These are phyloP conservation scores for Ectemnius continuus DNA, from an alignment of 2,888 invertebrate species.

Conservation along the genomic window DNA sequence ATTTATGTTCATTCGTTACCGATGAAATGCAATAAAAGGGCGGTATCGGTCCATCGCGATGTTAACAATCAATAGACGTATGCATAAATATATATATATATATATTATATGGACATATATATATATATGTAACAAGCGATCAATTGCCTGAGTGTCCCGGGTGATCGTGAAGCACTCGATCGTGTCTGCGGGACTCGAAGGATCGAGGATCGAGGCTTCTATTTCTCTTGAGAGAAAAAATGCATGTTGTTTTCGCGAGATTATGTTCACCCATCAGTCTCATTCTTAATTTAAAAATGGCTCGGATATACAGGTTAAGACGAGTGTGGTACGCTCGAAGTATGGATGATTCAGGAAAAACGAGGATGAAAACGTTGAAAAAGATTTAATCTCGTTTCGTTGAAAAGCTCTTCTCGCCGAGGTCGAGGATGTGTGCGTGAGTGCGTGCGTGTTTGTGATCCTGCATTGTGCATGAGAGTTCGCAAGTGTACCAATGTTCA, in stretches of 20 bases:
- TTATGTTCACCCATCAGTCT: conserved; percentile 25
- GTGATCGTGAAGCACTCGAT: neutral
- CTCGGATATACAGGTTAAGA: neutral
- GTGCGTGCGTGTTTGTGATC: no score
- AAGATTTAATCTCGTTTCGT: neutral
- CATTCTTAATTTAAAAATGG: conserved; percentile 3
- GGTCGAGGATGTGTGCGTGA: no score
- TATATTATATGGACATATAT: neutral
- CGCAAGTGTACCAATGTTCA: conserved; percentile 17
- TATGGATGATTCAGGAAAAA: neutral
- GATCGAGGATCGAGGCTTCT: conserved; percentile 28
- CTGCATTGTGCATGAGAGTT: conserved; percentile 5
- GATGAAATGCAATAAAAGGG: conserved; percentile 54
- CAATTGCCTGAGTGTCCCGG: neutral
- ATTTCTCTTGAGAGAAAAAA: conserved; percentile 32
- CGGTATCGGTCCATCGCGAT: conserved; percentile 49
- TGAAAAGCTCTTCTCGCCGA: no score
- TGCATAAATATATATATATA: conserved; percentile 12
- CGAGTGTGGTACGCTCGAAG: conserved; percentile 2
- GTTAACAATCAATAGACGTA: conserved; percentile 32
- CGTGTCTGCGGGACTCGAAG: conserved; percentile 8
- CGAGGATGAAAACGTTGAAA: conserved; percentile 5
- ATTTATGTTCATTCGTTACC: conserved; percentile 33
- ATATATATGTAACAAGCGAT: conserved; percentile 3
- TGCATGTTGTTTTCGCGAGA: conserved; percentile 32